Evolutionary conservation across 35 echinoderm and acorn worm species (phyloP).

Genomic region (Ophioderma brevispina): DNA sequence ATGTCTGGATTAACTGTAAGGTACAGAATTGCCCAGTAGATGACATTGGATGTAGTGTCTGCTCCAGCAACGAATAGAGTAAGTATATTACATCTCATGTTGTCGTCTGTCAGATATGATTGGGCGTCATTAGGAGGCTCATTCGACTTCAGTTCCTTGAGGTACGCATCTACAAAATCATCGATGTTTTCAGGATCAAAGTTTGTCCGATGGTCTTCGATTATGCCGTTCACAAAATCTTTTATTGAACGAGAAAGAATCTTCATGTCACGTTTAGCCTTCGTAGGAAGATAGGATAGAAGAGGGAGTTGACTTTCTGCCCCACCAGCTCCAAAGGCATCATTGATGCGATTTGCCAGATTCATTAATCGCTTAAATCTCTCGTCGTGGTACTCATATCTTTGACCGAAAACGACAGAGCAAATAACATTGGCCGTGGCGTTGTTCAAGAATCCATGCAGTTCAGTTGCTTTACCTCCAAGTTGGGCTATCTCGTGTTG

Average conservation of each 20-base stretch:
- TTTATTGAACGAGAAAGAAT: background rate
- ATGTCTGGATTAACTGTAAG: constrained; percentile 60
- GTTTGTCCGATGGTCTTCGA: background rate
- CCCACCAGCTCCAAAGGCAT: background rate
- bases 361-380: background rate
- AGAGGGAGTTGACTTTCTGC: background rate
- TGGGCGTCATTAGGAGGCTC: background rate
- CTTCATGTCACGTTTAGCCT: background rate
- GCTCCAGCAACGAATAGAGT: constrained; percentile 74
- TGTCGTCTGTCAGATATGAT: constrained; percentile 5
- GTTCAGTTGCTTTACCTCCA: constrained; percentile 9
- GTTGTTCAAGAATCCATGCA: constrained; percentile 15
- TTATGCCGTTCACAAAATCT: background rate
- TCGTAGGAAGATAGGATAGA: background rate
- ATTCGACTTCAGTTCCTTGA: background rate
- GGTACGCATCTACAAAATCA: constrained; percentile 1
- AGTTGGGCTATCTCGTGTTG: background rate
- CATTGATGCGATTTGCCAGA: background rate
- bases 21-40: constrained; percentile 72
- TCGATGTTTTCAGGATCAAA: background rate
- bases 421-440: constrained; percentile 57
- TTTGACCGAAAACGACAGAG: constrained; percentile 35
- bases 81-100: constrained; percentile 15
- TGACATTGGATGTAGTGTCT: constrained; percentile 69
- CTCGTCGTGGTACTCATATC: constrained; percentile 57